Percentiles rank a stretch among this genome's conserved stretches.
These are phyloP conservation scores for Sicus ferrugineus DNA, from an alignment of 2,888 invertebrate species.

Conservation along the genomic window DNA sequence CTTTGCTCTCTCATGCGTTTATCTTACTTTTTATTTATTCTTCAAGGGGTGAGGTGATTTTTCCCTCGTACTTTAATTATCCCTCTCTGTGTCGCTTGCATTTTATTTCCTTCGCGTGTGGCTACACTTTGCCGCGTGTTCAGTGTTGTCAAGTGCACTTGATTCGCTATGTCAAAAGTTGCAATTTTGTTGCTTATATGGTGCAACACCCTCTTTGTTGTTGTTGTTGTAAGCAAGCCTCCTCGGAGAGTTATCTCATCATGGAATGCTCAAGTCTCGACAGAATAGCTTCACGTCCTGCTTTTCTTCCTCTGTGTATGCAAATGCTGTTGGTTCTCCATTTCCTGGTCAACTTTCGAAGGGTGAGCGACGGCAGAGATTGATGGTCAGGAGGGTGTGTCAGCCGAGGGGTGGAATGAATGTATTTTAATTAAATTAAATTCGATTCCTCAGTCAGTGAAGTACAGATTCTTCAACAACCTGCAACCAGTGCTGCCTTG, in stretches of 20 bases:
- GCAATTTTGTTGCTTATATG: conserved; percentile 7
- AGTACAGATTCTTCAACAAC: no score
- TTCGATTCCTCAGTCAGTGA: neutral
- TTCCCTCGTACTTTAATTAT: conserved; percentile 6
- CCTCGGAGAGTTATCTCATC: neutral
- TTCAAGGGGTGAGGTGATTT: neutral
- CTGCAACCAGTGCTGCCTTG: neutral
- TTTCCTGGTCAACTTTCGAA: neutral
- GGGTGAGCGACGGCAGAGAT: neutral
- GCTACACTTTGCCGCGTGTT: conserved; percentile 16
- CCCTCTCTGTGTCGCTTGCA: no score
- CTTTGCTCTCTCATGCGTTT: neutral
- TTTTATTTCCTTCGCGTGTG: no score
- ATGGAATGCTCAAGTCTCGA: neutral
- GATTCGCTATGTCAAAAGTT: conserved; percentile 23
- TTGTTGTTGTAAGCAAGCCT: neutral
- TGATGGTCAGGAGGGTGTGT: neutral
- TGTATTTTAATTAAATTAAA: conserved; percentile 33
- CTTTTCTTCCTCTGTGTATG: no score
- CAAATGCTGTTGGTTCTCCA: no score
- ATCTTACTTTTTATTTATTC: neutral
- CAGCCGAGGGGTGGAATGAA: neutral
- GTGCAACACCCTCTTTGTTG: neutral
- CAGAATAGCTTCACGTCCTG: neutral
- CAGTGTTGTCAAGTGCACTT: conserved; percentile 29